Evolutionary conservation across 2,113 vertebrate species (phyloP), one percentile per base, ranked within the genome.

Genomic region (Onychorhynchus coronatus): DNA sequence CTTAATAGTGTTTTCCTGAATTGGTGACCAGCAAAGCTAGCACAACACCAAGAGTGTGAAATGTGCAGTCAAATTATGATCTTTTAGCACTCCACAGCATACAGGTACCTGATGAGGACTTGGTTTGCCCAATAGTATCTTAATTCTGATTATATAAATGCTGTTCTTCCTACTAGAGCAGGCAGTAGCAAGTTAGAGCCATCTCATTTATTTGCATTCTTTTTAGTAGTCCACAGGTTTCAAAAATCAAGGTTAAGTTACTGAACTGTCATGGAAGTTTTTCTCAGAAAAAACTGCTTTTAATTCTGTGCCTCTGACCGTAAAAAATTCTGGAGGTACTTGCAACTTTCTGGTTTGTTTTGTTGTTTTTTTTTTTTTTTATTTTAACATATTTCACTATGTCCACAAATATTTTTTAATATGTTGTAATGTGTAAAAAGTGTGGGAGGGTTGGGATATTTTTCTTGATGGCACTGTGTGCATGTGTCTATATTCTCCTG

Each of bases 401-500:
- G 85, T 75, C 82, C 92, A 94, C 76, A 95, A 96, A 89, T 93
- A 93, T 81, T 93, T 95, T 94, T 90, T 91, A 95, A 92, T 96
- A 96, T 61, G 80, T 84, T 89, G 93, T 78, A 95, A 96, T 49
- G 90, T 86, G 93, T 93, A 96, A 96, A 94, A 94, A 92, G 83
- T 84, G 92, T 96, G 73, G 96, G 96, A 95, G 94, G 76, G 47
- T 59, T 95, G 91, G 93, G 77, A 95, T 95, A 93, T 92, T 96
- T 95, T 94, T 82, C 74, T 87, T 89, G 91, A 92, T 91, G 89
- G 77, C 89, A 94, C 96, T 82, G 12, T 85, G 91, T 94, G 91
- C 81, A 85, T 95, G 84, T 97, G 91, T 95, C 94, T 95, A 24
- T 77, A 77, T 91, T 96, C 86, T 92, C 58, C 59, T 93, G 93